Conservation (phyloP, 2,888 invertebrate species). For the Hetaerina titia region DNA sequence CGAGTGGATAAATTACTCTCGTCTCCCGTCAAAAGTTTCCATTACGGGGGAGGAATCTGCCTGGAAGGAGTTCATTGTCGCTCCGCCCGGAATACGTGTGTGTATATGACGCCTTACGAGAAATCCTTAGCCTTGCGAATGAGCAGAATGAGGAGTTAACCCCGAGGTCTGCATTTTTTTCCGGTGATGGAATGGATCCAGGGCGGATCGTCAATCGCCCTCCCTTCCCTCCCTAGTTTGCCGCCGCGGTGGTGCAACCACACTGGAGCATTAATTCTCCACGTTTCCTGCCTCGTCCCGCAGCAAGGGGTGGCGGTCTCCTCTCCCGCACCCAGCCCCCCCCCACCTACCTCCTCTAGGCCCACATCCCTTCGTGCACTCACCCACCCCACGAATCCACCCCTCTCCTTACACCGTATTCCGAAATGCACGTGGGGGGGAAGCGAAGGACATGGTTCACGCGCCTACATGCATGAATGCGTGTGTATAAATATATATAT, state of each 20-base stretch:
- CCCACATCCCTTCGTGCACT: neutral
- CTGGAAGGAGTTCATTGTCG: neutral
- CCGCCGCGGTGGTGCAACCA: constrained; percentile 43
- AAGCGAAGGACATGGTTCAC: neutral
- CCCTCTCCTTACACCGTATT: neutral
- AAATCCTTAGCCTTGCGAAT: too few species aligned
- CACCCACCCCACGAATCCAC: neutral
- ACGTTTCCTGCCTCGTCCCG: constrained; percentile 56
- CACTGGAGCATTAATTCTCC: constrained; percentile 47
- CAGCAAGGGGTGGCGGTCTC: neutral
- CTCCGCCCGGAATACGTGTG: too few species aligned
- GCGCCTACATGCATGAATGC: neutral
- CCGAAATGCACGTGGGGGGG: neutral
- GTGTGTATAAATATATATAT: too few species aligned
- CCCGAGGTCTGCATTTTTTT: neutral
- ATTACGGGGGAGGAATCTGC: neutral
- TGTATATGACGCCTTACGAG: too few species aligned
- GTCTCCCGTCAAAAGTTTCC: neutral
- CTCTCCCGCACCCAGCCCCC: neutral
- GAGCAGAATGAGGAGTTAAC: neutral
- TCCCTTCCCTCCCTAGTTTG: neutral
- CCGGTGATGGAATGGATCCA: neutral
- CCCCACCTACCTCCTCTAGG: neutral
- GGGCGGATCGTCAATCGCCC: constrained; percentile 15
- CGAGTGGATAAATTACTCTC: neutral